Conservation (phyloP, 2,797 vertebrate species). For the Protosalanx chinensis region DNA sequence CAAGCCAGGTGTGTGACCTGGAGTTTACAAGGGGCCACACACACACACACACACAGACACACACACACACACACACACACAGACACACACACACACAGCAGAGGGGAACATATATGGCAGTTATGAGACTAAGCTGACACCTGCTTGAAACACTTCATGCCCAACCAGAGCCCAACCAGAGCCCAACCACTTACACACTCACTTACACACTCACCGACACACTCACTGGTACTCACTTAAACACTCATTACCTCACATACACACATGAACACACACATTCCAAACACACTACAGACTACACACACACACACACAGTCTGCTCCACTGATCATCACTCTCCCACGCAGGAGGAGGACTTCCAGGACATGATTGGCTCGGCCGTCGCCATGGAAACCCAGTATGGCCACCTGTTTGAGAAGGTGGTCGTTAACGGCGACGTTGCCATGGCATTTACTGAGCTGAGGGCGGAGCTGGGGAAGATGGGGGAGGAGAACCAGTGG, state of each 20-base stretch:
- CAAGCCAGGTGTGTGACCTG: neutral
- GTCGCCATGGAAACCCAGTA: slow-evolving; percentile 83
- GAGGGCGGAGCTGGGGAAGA: slow-evolving; percentile 77
- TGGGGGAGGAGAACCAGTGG: slow-evolving; percentile 81
- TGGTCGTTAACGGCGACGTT: slow-evolving; percentile 87
- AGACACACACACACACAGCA: neutral
- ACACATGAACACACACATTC: too few relatives aligned
- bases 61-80: neutral
- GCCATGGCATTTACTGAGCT: slow-evolving; percentile 80
- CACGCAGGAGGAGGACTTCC: slow-evolving; percentile 88
- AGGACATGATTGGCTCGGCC: slow-evolving; percentile 85
- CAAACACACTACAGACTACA: too few relatives aligned
- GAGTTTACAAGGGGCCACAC: neutral
- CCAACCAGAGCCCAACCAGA: neutral
- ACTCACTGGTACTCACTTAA: too few relatives aligned
- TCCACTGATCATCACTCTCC: slow-evolving; percentile 15
- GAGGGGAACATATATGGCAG: slow-evolving; percentile 23
- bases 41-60: neutral
- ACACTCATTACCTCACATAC: too few relatives aligned
- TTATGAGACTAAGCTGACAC: slow-evolving; percentile 38
- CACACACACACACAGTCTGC: neutral
- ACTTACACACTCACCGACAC: neutral
- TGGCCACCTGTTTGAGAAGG: slow-evolving; percentile 85
- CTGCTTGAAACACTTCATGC: slow-evolving; percentile 47
- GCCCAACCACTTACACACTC: neutral